phyloP scores from a whole-genome alignment of 2,888 invertebrate species.

The Callyntrura guangdongensis region DNA sequence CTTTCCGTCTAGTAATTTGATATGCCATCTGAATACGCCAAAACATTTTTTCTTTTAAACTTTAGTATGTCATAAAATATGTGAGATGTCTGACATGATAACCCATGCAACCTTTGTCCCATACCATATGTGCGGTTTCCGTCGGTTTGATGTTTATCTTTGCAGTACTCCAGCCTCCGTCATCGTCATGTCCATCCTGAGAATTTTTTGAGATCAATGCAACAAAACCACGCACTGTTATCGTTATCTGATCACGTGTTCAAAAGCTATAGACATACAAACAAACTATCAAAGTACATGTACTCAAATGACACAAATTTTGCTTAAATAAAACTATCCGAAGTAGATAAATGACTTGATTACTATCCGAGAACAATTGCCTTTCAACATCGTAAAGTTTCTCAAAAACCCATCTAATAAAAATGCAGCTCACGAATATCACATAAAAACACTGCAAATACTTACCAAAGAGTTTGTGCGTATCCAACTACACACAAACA shows the following conservation, averaged over 20 bases:
- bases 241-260: background rate
- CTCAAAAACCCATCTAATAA: background rate
- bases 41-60: no score
- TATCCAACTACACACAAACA: slow-evolving; percentile 7
- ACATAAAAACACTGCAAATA: background rate
- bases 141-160: no score
- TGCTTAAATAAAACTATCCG: background rate
- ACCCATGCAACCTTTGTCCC: no score
- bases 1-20: no score
- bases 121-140: no score
- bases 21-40: no score
- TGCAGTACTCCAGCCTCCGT: background rate
- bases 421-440: slow-evolving; percentile 45
- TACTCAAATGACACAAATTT: background rate
- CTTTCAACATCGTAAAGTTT: slow-evolving; percentile 3
- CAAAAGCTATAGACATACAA: no score
- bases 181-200: background rate
- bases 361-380: background rate
- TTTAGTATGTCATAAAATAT: no score
- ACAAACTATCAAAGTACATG: background rate
- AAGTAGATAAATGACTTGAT: background rate
- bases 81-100: no score
- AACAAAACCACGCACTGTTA: background rate
- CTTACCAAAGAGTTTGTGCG: background rate
- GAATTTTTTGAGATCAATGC: no score